Conservation (phyloP, 2,797 vertebrate species). For the Esox lucius region DNA sequence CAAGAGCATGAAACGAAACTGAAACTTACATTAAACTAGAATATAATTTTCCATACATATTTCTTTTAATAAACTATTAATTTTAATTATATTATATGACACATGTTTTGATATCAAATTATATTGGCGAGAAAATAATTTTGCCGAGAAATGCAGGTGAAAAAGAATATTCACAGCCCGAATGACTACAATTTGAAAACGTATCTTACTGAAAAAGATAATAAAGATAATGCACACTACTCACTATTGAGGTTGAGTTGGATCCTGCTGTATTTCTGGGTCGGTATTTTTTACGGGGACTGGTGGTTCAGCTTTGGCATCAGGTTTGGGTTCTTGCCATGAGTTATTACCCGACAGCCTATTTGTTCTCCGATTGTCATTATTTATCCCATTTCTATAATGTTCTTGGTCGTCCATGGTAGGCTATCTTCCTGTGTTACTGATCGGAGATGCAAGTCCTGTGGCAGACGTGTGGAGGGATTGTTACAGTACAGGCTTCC, state of each 20-base stretch:
- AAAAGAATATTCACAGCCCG: too few relatives aligned
- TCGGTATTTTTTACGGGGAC: neutral
- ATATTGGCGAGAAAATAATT: too few relatives aligned
- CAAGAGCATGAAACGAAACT: slow-evolving; percentile 26
- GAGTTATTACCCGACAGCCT: neutral
- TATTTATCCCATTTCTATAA: neutral
- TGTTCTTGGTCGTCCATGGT: neutral
- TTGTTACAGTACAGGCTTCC: too few relatives aligned
- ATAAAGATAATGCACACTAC: slow-evolving; percentile 8
- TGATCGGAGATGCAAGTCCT: neutral
- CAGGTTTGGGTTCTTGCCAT: neutral
- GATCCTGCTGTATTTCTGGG: neutral
- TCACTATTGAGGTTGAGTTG: slow-evolving; percentile 41
- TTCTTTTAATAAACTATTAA: neutral
- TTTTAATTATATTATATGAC: neutral
- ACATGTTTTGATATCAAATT: too few relatives aligned
- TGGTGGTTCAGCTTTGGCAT: neutral
- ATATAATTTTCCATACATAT: neutral
- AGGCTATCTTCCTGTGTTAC: neutral
- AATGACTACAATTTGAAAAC: too few relatives aligned
- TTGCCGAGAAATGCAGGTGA: too few relatives aligned
- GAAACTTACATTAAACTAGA: slow-evolving; percentile 11
- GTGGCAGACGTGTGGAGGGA: too few relatives aligned
- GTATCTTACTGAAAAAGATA: neutral
- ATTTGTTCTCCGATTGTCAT: neutral